A percentile compares a stretch with the other conserved stretches of the same genome.
Evolutionary conservation across 2,797 vertebrate species (phyloP).

Genomic region (Silurus aristotelis): DNA sequence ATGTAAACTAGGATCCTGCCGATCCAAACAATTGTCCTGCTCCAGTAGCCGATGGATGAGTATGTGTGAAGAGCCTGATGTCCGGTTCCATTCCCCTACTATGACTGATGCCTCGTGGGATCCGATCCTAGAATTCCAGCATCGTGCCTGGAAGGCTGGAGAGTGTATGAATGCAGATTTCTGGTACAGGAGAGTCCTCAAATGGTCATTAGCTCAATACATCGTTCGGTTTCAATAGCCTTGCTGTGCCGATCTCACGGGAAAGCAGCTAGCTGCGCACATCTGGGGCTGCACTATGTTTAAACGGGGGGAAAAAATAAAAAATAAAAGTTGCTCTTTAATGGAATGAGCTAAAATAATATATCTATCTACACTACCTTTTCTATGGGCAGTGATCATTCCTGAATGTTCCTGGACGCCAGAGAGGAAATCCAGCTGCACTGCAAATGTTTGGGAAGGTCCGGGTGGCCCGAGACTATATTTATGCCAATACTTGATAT

Average conservation of each 20-base stretch:
- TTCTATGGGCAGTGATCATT: constrained; percentile 46
- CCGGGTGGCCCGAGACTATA: constrained; percentile 1
- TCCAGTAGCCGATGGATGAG: constrained; percentile 40
- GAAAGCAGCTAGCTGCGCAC: not conserved
- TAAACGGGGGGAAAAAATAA: constrained; percentile 4
- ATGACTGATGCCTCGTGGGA: not conserved
- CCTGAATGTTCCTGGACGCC: constrained; percentile 22
- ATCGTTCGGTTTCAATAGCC: constrained; percentile 10
- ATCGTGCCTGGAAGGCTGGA: constrained; percentile 5
- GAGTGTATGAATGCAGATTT: constrained; percentile 6
- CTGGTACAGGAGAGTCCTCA: constrained; percentile 34
- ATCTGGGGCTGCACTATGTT: constrained; percentile 13
- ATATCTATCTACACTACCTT: constrained; percentile 40
- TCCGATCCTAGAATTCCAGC: not conserved
- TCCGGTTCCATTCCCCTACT: constrained; percentile 18
- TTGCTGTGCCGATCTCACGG: not conserved
- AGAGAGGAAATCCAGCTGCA: constrained; percentile 24
- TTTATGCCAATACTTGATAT: constrained; percentile 4
- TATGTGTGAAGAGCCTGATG: constrained; percentile 44
- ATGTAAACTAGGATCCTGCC: constrained; percentile 58
- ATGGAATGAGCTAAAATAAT: constrained; percentile 40
- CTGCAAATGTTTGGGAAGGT: constrained; percentile 23
- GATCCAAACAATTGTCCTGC: constrained; percentile 52
- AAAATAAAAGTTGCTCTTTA: no score
- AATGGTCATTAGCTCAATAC: constrained; percentile 3